Conservation (phyloP, 2,113 vertebrate species). For the Lophotis ruficrista region DNA sequence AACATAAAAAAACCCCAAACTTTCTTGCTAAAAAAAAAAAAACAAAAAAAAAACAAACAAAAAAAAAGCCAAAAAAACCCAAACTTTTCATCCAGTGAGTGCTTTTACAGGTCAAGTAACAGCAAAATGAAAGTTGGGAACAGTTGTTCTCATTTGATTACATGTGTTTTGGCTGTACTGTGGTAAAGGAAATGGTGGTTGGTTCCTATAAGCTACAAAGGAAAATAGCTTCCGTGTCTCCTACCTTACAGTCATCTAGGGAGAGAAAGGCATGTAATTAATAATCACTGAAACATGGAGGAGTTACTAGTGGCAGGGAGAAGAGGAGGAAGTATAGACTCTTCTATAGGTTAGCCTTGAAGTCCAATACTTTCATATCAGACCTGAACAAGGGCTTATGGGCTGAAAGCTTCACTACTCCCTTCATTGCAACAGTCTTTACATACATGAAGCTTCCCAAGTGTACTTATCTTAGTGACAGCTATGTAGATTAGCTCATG, state of each 20-base stretch:
- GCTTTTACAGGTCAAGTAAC: neutral
- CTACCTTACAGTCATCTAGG: neutral
- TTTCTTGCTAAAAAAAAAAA: too few relatives aligned
- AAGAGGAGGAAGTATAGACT: neutral
- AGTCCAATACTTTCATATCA: neutral
- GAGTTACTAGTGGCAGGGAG: neutral
- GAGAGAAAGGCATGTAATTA: neutral
- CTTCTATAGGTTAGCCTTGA: neutral
- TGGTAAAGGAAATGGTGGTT: neutral
- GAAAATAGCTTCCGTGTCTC: neutral
- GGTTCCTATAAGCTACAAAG: neutral
- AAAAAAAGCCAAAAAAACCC: rapidly evolving
- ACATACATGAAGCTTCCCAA: neutral
- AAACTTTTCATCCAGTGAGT: neutral
- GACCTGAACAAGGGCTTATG: neutral
- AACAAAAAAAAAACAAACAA: rapidly evolving
- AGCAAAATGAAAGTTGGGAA: neutral
- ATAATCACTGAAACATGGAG: neutral
- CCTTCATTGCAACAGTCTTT: neutral
- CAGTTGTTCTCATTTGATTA: neutral
- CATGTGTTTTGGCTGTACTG: neutral
- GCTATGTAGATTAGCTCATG: neutral
- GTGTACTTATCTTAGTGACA: neutral
- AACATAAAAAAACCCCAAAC: neutral
- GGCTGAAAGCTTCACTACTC: neutral